phyloP scores from a whole-genome alignment of 2,888 invertebrate species.

The Drosophila colorata region DNA sequence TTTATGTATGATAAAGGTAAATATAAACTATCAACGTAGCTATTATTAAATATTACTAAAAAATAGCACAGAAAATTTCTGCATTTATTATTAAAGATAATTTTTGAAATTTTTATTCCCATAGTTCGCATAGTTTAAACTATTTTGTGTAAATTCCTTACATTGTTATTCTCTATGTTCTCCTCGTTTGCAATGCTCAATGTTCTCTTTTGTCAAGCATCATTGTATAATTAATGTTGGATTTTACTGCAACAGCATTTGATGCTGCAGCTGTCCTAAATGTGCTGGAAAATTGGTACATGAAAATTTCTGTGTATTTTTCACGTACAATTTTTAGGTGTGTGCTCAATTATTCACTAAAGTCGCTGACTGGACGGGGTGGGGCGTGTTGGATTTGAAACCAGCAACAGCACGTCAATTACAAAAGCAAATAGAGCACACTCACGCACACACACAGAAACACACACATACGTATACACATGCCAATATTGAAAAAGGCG shows the following conservation, averaged over 20 bases:
- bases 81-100: too few species aligned
- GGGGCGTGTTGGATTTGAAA: constrained; percentile 43
- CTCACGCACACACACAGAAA: constrained; percentile 26
- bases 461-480: constrained; percentile 4
- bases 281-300: constrained; percentile 13
- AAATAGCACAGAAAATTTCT: too few species aligned
- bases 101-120: too few species aligned
- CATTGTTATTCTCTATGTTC: neutral
- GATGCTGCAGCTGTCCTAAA: constrained; percentile 42
- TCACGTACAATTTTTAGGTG: constrained; percentile 46
- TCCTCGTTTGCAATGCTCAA: neutral
- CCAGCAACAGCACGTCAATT: constrained; percentile 66
- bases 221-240: constrained; percentile 2
- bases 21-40: too few species aligned
- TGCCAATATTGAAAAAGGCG: constrained; percentile 37
- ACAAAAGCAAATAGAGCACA: constrained; percentile 69
- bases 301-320: constrained; percentile 35
- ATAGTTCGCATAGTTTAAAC: too few species aligned
- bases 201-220: neutral
- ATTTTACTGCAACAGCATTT: neutral
- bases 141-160: too few species aligned
- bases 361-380: constrained; percentile 62
- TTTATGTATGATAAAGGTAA: too few species aligned
- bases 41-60: too few species aligned
- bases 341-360: constrained; percentile 68